phyloP scores from a whole-genome alignment of 2,797 vertebrate species.

The Bradypodion pumilum region DNA sequence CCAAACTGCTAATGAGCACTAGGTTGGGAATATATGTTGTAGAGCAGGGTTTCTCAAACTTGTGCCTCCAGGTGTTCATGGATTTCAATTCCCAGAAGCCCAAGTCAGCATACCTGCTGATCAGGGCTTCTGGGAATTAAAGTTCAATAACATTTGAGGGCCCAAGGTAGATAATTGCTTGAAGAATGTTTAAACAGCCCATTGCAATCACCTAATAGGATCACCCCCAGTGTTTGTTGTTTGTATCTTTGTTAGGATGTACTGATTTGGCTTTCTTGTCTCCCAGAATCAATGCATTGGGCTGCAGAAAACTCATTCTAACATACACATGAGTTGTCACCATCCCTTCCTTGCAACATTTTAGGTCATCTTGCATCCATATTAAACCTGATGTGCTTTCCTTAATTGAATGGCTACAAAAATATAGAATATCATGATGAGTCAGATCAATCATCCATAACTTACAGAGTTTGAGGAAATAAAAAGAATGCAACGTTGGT shows the following conservation, averaged over 20 bases:
- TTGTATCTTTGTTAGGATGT: background rate
- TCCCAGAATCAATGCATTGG: background rate
- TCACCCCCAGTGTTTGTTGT: background rate
- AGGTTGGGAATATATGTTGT: background rate
- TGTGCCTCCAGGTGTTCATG: too few relatives aligned
- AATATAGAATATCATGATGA: background rate
- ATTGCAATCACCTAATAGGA: background rate
- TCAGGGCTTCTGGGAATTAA: too few relatives aligned
- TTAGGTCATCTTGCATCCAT: background rate
- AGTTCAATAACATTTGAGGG: too few relatives aligned
- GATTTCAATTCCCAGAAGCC: too few relatives aligned
- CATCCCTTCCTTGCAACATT: background rate
- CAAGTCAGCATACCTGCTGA: too few relatives aligned
- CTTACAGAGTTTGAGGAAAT: background rate
- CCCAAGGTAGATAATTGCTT: too few relatives aligned
- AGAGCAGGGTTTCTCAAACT: too few relatives aligned
- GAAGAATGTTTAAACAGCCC: background rate
- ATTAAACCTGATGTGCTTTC: background rate
- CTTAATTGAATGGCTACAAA: background rate
- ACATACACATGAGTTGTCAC: background rate
- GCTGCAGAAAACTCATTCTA: background rate
- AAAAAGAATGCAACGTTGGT: background rate
- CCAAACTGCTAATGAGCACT: background rate
- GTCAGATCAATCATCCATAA: too few relatives aligned
- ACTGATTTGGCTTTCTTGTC: background rate